Conservation (phyloP, 1,140 invertebrate genomes). For the Bombus sibiricus region DNA sequence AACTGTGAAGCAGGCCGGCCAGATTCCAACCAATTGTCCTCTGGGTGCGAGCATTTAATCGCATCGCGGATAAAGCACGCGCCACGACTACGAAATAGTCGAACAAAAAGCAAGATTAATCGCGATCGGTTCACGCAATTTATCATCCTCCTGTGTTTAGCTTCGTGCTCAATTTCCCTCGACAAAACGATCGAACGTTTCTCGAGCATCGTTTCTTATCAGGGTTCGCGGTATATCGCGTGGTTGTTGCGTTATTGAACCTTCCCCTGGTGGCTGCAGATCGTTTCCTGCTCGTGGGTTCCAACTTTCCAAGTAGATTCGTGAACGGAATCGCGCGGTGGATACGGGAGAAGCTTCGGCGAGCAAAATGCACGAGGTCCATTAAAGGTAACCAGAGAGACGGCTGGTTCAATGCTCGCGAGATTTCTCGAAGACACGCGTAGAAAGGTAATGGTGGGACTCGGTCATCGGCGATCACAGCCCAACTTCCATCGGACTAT, state of each 20-base stretch:
- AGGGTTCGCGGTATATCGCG: not conserved
- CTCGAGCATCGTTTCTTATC: constrained; percentile 10
- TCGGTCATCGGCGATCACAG: not conserved
- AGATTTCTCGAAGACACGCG: constrained; percentile 9
- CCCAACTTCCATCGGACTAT: not conserved
- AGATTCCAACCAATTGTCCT: not conserved
- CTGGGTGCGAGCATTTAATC: constrained; percentile 15
- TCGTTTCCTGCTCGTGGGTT: constrained; percentile 18
- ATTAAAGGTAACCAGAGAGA: constrained; percentile 29
- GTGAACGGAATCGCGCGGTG: not conserved
- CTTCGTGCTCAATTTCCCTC: not conserved
- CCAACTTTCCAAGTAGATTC: not conserved
- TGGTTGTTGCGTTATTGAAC: not conserved
- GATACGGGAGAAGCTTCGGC: not conserved
- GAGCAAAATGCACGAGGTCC: constrained; percentile 1
- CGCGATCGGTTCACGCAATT: constrained; percentile 23
- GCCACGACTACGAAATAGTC: not conserved
- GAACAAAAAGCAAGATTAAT: constrained; percentile 31
- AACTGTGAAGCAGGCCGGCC: not conserved
- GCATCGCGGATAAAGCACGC: constrained; percentile 2
- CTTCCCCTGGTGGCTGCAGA: not conserved
- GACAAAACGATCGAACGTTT: constrained; percentile 18
- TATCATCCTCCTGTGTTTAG: not conserved
- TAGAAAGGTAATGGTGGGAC: not conserved
- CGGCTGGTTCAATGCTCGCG: not conserved